Evolutionary conservation across 2,888 invertebrate species (phyloP).

Genomic region (Eupithecia subumbrata): DNA sequence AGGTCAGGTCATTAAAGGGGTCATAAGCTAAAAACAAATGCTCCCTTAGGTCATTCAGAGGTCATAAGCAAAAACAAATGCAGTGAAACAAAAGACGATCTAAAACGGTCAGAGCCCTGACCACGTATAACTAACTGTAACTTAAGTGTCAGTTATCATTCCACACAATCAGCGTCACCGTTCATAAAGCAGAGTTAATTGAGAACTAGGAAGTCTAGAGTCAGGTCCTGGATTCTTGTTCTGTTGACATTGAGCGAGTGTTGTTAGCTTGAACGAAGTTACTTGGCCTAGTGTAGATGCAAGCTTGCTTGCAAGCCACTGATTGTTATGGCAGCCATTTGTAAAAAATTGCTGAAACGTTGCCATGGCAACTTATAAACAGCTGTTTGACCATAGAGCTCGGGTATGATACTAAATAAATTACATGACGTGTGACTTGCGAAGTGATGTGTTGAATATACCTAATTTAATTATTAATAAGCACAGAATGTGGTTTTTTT

Average conservation of each 20-base stretch:
- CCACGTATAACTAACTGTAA: slow-evolving; percentile 26
- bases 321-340: not conserved
- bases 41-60: too few species aligned
- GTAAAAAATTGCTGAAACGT: not conserved
- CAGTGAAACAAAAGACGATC: not conserved
- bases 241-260: not conserved
- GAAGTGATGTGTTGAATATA: not conserved
- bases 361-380: not conserved
- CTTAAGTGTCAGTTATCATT: slow-evolving; percentile 29
- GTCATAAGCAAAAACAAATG: too few species aligned
- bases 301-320: not conserved
- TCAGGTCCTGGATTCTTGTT: slow-evolving; percentile 5
- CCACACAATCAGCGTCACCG: slow-evolving; percentile 40
- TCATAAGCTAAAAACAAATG: too few species aligned
- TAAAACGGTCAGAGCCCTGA: not conserved
- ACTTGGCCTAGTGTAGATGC: not conserved
- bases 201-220: slow-evolving; percentile 58
- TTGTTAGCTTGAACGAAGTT: not conserved
- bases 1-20: too few species aligned
- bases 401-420: not conserved
- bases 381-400: not conserved
- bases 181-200: slow-evolving; percentile 50
- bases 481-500: not conserved
- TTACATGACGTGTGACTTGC: not conserved
- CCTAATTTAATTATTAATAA: not conserved